Evolutionary conservation across 2,113 vertebrate species (phyloP).

Genomic region (Sebastes fasciatus): DNA sequence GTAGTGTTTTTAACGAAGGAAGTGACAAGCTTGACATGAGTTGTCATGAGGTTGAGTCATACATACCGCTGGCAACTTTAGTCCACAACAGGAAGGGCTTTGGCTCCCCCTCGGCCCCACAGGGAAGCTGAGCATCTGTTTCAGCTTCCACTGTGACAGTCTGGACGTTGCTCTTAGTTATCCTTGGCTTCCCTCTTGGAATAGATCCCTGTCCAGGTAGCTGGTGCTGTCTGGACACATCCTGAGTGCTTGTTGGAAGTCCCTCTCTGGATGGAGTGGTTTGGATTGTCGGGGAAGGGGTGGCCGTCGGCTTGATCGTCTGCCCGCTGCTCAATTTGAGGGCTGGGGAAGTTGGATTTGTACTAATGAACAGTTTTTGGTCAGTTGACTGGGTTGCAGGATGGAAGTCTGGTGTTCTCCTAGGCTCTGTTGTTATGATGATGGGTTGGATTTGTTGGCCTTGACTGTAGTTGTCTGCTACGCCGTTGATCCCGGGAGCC

Average conservation of each 20-base stretch:
- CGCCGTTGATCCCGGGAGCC: slow-evolving; percentile 60
- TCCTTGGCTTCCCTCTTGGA: slow-evolving; percentile 83
- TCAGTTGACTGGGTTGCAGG: slow-evolving; percentile 43
- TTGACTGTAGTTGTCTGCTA: slow-evolving; percentile 70
- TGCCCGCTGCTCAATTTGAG: slow-evolving; percentile 1
- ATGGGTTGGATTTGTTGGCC: slow-evolving; percentile 53
- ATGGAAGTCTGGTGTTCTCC: slow-evolving; percentile 49
- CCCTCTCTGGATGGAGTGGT: not conserved
- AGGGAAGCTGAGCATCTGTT: slow-evolving; percentile 87
- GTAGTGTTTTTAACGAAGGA: not conserved
- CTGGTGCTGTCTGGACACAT: slow-evolving; percentile 46
- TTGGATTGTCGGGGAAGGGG: slow-evolving; percentile 22
- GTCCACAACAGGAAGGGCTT: slow-evolving; percentile 91
- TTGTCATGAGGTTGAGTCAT: slow-evolving; percentile 28
- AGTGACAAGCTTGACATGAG: slow-evolving; percentile 3
- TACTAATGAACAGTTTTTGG: slow-evolving; percentile 37
- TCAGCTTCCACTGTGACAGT: slow-evolving; percentile 85
- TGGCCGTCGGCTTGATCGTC: slow-evolving; percentile 7
- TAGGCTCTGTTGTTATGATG: slow-evolving; percentile 23
- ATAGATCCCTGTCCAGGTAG: not conserved
- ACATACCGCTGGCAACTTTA: slow-evolving; percentile 90
- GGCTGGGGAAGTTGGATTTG: slow-evolving; percentile 46
- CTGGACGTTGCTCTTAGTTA: slow-evolving; percentile 75
- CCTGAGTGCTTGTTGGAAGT: slow-evolving; percentile 44
- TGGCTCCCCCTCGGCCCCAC: slow-evolving; percentile 87